phyloP scores from a whole-genome alignment of 2,797 vertebrate genomes.

The Gymnopithys bicolor region DNA sequence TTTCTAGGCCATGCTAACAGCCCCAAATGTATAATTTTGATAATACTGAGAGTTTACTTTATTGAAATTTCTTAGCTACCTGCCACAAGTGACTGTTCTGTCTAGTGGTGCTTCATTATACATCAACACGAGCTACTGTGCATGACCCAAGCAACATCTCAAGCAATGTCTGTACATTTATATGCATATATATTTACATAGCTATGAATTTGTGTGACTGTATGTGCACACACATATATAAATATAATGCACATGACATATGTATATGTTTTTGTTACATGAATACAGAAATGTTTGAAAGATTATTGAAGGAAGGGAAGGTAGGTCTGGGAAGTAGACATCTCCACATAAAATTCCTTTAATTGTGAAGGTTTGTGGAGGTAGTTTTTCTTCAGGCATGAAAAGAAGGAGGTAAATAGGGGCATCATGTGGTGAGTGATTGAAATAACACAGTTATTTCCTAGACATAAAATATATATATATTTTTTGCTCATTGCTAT shows the following conservation, averaged over 20 bases:
- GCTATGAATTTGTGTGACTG: not conserved
- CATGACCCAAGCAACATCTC: constrained; percentile 25
- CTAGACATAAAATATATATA: not conserved
- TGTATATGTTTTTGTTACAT: not conserved
- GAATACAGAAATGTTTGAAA: not conserved
- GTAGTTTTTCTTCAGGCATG: not conserved
- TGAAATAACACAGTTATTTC: constrained; percentile 12
- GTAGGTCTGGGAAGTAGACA: not conserved
- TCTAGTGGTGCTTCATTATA: constrained; percentile 89
- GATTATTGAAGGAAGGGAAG: not conserved
- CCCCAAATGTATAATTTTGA: constrained; percentile 99
- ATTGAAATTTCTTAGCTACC: constrained; percentile 96
- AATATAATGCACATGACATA: not conserved
- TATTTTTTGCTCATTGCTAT: not conserved
- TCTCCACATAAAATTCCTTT: not conserved
- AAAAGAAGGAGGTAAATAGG: not conserved
- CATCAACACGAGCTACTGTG: constrained; percentile 62
- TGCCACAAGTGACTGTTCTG: constrained; percentile 94
- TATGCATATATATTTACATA: not conserved
- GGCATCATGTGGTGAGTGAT: not conserved
- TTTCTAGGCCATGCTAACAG: constrained; percentile 89
- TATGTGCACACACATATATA: not conserved
- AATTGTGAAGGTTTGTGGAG: not conserved
- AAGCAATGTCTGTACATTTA: not conserved
- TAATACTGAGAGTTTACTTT: constrained; percentile 98